These are phyloP conservation scores for Lomographa bimaculata DNA, from an alignment of 2,888 invertebrate species.

Conservation along the genomic window DNA sequence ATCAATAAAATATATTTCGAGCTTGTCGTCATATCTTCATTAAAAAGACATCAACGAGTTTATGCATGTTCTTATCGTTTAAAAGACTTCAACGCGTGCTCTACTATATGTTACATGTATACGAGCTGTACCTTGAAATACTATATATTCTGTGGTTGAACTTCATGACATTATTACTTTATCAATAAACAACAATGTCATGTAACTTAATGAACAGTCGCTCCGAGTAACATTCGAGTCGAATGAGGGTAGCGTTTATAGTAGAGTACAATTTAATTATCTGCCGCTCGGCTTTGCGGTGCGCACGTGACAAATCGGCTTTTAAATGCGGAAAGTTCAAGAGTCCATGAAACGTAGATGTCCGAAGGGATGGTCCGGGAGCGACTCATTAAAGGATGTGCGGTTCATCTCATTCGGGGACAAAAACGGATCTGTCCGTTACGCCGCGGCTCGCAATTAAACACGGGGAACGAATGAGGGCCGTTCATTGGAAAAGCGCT, in stretches of 20 bases:
- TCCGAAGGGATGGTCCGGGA: slow-evolving; percentile 40
- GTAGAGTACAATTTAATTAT: slow-evolving; percentile 29
- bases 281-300: slow-evolving; percentile 26
- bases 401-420: slow-evolving; percentile 65
- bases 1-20: too few species aligned
- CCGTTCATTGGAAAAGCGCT: slow-evolving; percentile 71
- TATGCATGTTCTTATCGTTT: slow-evolving; percentile 16
- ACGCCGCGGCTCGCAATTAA: slow-evolving; percentile 75
- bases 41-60: slow-evolving; percentile 14
- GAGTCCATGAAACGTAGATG: slow-evolving; percentile 45
- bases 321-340: slow-evolving; percentile 40
- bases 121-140: too few species aligned
- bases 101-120: neutral
- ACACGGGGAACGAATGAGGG: slow-evolving; percentile 57
- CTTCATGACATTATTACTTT: slow-evolving; percentile 4
- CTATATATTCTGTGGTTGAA: too few species aligned
- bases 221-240: slow-evolving; percentile 6
- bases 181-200: slow-evolving; percentile 11
- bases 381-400: slow-evolving; percentile 70
- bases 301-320: slow-evolving; percentile 36
- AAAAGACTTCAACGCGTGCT: slow-evolving; percentile 19
- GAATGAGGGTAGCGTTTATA: slow-evolving; percentile 26
- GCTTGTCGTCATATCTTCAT: neutral
- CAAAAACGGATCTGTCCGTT: slow-evolving; percentile 74
- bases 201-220: slow-evolving; percentile 1